A percentile compares a stretch with the other conserved stretches of the same genome.
phyloP scores from a whole-genome alignment of 2,888 invertebrate genomes.

The Tetramorium bicarinatum region DNA sequence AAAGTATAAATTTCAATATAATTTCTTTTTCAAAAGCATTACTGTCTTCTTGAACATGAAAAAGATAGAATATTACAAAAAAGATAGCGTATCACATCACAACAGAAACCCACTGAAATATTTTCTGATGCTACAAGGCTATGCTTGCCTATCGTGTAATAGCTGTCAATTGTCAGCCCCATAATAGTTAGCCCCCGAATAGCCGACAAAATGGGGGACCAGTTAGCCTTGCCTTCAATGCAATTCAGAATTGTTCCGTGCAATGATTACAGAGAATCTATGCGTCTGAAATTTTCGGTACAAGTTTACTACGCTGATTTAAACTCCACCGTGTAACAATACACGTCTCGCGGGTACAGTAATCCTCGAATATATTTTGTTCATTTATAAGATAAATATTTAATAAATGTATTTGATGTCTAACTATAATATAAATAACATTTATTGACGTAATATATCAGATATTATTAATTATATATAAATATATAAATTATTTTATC shows the following conservation, averaged over 20 bases:
- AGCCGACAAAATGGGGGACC: slow-evolving; percentile 25
- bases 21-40: neutral
- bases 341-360: neutral
- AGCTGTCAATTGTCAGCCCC: slow-evolving; percentile 68
- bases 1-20: neutral
- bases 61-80: neutral
- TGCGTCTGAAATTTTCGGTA: slow-evolving; percentile 13
- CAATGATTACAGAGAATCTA: slow-evolving; percentile 26
- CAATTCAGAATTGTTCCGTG: slow-evolving; percentile 59
- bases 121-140: slow-evolving; percentile 13
- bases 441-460: neutral
- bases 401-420: neutral
- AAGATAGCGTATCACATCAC: neutral
- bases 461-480: neutral
- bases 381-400: neutral
- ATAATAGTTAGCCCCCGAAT: slow-evolving; percentile 67
- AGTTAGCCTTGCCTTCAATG: slow-evolving; percentile 41
- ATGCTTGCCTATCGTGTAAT: slow-evolving; percentile 61
- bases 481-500: neutral
- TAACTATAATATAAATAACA: neutral
- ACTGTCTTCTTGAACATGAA: neutral
- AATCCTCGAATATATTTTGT: neutral
- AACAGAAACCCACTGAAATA: slow-evolving; percentile 56
- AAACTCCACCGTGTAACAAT: too few relatives aligned
- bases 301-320: neutral